Evolutionary conservation across 1,140 invertebrate species (phyloP).

Genomic region (Drosophila bipectinata): DNA sequence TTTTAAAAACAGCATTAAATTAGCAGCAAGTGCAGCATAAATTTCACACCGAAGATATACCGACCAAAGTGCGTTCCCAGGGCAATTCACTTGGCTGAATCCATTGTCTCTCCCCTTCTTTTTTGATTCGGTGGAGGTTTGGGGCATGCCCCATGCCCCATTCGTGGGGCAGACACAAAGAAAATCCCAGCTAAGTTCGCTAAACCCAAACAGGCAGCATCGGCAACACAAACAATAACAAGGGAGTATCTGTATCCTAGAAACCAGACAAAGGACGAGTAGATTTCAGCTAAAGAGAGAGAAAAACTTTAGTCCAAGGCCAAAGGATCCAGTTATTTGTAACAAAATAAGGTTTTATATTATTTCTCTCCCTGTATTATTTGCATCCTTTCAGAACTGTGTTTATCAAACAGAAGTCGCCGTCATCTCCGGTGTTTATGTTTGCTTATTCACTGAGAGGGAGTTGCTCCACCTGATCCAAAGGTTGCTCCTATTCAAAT

Average conservation of each 20-base stretch:
- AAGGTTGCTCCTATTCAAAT: constrained; percentile 56
- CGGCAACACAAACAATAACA: constrained; percentile 7
- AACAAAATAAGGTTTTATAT: too few species aligned
- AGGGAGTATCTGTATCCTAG: constrained; percentile 23
- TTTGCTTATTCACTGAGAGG: constrained; percentile 3
- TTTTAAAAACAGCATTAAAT: constrained; percentile 36
- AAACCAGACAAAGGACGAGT: constrained; percentile 33
- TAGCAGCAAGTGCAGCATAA: constrained; percentile 50
- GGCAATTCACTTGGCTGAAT: constrained; percentile 39
- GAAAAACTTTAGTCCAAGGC: not conserved
- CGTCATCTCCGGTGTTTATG: constrained; percentile 42
- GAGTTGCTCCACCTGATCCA: constrained; percentile 33
- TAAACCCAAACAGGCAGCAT: constrained; percentile 23
- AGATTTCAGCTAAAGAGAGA: not conserved
- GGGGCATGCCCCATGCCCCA: not conserved
- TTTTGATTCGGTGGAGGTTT: not conserved
- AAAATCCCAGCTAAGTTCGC: constrained; percentile 46
- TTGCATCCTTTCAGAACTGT: constrained; percentile 31
- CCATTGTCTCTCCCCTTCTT: constrained; percentile 23
- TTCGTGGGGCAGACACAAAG: constrained; percentile 59
- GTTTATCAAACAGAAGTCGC: constrained; percentile 41
- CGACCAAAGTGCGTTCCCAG: constrained; percentile 40
- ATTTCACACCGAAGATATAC: constrained; percentile 48
- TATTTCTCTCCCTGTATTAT: not conserved
- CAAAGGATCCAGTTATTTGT: not conserved